Evolutionary conservation across 2,113 vertebrate species (phyloP).

Genomic region (Athene noctua): DNA sequence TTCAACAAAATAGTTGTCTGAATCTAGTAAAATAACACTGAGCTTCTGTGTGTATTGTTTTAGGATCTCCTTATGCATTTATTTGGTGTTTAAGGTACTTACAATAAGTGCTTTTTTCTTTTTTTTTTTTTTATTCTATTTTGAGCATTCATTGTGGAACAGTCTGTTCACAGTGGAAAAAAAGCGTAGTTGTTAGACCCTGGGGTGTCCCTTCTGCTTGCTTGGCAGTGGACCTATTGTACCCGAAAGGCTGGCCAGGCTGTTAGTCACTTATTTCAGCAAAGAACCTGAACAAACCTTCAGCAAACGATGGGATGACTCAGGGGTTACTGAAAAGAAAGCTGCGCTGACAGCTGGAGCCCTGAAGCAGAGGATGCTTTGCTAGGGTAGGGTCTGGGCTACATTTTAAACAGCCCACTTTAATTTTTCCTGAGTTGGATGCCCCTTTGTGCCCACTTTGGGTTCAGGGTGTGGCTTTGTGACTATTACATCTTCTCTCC

Average conservation of each 20-base stretch:
- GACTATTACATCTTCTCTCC: background rate
- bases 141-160: background rate
- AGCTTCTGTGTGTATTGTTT: background rate
- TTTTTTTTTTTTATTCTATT: background rate
- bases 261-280: conserved; percentile 10
- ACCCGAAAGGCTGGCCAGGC: background rate
- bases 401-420: background rate
- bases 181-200: background rate
- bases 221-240: background rate
- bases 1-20: background rate
- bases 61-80: background rate
- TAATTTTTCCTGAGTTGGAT: accelerated
- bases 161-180: background rate
- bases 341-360: background rate
- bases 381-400: background rate
- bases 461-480: background rate
- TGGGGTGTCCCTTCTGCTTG: background rate
- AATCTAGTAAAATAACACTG: background rate
- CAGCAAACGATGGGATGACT: background rate
- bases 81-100: background rate
- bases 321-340: background rate
- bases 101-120: too few species aligned
- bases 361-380: background rate
- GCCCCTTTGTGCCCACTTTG: background rate
- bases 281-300: background rate